Percentiles rank a stretch among this genome's conserved stretches.
Evolutionary conservation across 2,113 vertebrate genomes (phyloP).

Genomic region (Pagrus major): DNA sequence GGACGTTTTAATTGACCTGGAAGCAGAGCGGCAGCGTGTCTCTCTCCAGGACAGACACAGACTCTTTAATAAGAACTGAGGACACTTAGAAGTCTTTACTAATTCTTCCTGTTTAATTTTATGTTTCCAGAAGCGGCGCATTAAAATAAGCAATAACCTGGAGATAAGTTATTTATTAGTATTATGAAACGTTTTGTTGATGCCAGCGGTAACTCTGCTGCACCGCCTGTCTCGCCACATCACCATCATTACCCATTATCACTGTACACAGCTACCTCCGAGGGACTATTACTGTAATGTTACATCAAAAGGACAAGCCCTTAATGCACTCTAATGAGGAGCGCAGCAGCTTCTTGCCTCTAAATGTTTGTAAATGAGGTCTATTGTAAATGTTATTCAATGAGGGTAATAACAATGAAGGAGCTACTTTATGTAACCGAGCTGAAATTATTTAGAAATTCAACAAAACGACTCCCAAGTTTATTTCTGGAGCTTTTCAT

Average conservation of each 20-base stretch:
- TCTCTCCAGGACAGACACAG: too few species aligned
- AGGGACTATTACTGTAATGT: neutral
- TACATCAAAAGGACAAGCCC: neutral
- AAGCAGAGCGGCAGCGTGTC: neutral
- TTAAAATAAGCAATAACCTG: neutral
- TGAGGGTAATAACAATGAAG: neutral
- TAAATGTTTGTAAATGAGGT: slow-evolving; percentile 2
- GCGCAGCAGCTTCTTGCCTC: neutral
- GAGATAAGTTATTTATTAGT: neutral
- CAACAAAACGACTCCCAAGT: too few species aligned
- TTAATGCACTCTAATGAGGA: slow-evolving; percentile 12
- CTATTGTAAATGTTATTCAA: neutral
- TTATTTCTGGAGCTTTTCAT: neutral
- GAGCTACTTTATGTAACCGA: neutral
- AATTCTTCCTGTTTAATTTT: neutral
- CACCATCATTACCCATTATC: slow-evolving; percentile 1
- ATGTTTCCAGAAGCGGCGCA: neutral
- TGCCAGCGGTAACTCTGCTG: neutral
- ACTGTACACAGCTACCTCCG: neutral
- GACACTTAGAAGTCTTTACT: neutral
- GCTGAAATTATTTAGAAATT: neutral
- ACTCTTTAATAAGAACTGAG: neutral
- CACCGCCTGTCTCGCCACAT: slow-evolving; percentile 4
- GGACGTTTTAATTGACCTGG: neutral
- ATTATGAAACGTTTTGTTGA: neutral